Conservation (phyloP, 2,888 invertebrate species). For the Lasiommata megera region DNA sequence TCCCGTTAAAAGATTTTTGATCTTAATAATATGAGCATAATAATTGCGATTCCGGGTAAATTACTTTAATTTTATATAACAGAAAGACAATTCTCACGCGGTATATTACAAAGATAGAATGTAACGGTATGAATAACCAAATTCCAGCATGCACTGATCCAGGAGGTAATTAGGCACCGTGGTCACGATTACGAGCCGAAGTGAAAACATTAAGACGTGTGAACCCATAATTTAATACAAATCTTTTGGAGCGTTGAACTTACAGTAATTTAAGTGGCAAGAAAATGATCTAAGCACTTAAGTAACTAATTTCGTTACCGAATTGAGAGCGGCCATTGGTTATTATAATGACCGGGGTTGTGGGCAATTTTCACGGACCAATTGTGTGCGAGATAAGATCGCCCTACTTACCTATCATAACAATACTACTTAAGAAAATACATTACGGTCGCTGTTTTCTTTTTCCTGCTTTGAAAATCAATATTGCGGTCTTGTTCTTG, state of each 20-base stretch:
- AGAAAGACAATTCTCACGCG: conserved; percentile 30
- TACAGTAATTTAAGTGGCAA: conserved; percentile 64
- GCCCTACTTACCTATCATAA: conserved; percentile 12
- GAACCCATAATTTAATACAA: conserved; percentile 75
- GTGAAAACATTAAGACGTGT: conserved; percentile 74
- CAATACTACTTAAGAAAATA: conserved; percentile 9
- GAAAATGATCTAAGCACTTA: conserved; percentile 59
- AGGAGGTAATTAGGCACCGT: conserved; percentile 58
- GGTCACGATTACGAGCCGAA: conserved; percentile 68
- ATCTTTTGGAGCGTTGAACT: conserved; percentile 74
- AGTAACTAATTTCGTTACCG: conserved; percentile 58
- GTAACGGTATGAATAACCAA: conserved; percentile 65
- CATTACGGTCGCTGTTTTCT: background rate
- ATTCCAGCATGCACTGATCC: conserved; percentile 69
- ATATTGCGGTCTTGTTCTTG: background rate
- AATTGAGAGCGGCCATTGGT: conserved; percentile 51
- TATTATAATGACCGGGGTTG: conserved; percentile 63
- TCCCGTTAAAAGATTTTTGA: background rate
- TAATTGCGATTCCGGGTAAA: background rate
- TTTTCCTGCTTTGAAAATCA: background rate
- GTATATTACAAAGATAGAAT: conserved; percentile 48
- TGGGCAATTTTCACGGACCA: conserved; percentile 26
- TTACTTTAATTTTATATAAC: conserved; percentile 4
- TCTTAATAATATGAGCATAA: too few species aligned
- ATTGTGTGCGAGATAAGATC: conserved; percentile 8